Base-by-base conservation (phyloP, 1,140 invertebrate species). In the Manduca sexta region DNA sequence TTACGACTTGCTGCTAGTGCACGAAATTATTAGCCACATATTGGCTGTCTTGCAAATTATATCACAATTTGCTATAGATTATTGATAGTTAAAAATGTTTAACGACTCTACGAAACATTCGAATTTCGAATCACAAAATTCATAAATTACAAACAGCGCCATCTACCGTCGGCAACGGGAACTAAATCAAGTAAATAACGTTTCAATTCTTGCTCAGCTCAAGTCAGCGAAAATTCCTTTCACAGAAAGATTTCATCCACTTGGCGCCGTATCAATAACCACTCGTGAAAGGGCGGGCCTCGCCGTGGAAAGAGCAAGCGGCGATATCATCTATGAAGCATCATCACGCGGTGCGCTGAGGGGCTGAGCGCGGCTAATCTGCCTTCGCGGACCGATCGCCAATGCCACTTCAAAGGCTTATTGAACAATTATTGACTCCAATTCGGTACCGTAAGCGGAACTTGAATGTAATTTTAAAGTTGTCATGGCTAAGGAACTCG, bases 301-400 rank as follows among this genome's bases (percentile, higher is more conserved):
- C 42, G 69, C 59, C 66, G 60, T 60, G 58, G 62, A 68, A 69
- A 66, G 68, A 58, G 62, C 68, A 64, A 45, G 31, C 34, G 7
- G n/a, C 41, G 64, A 69, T 67, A 64, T 6, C 37, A 71, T 71
- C 64, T 29, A 26, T 41, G 47, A 14, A 60, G 49, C 53, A 58
- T 48, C 58, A 60, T 61, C 57, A 43, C 45, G 40, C 16, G 41
- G 26, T 34, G 30, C 35, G 30, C 48, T 12, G 60, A 69, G 66
- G 14, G 69, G 13, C 33, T 33, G 64, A 40, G 69, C 71, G 71
- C 68, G 71, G 56, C 59, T 63, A 74, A 74, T 74, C 71, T 66
- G 52, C 48, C 38, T 74, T 61, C 56, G 44, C 49, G 41, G 48
- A 40, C 16, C 70, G 60, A 74, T 74, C 70, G 47, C 16, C 30